Evolutionary conservation across 2,888 invertebrate genomes (phyloP), one percentile per base, ranked within the genome.

Genomic region (Nephrocerus scutellatus): DNA sequence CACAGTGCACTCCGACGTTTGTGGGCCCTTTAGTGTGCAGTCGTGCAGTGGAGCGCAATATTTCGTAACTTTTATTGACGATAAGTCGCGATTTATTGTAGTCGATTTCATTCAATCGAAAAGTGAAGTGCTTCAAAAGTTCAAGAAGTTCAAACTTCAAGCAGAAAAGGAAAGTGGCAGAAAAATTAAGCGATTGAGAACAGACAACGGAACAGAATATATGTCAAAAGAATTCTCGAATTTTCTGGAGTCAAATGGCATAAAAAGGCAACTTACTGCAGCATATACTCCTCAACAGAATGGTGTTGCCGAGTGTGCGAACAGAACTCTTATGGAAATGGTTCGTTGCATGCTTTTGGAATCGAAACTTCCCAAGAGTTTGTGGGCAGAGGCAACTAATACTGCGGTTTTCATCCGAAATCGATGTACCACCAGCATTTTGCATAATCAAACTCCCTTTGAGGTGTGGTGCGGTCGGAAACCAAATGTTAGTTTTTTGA

Each of bases 301-400:
- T 30, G 30, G 30, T 16, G 30, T 30, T n/a, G n/a, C n/a, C n/a
- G n/a, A n/a, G n/a, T n/a, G n/a, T n/a, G n/a, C n/a, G n/a, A n/a
- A n/a, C n/a, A n/a, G n/a, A 25, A 39, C 39, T 12, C 20, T 39
- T 18, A 25, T 39, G 12, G 34, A 34, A 12, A 39, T 39, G 30
- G 39, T 34, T 2, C 34, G 30, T 14, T 39, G n/a, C n/a, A n/a
- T n/a, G n/a, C n/a, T n/a, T n/a, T n/a, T n/a, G n/a, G n/a, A n/a
- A n/a, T n/a, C n/a, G n/a, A n/a, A n/a, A n/a, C n/a, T n/a, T n/a
- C 12, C 37, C 18, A 13, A 37, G 15, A 41, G 18, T 42, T 30
- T 42, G 13, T 34, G 34, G 42, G 34, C 42, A 26, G 34, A 34
- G 15, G 38, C 42, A 28, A 28, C 39, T 10, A 38, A 34, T 33